Conservation (phyloP, 2,888 invertebrate genomes). For the Ophraella communa region DNA sequence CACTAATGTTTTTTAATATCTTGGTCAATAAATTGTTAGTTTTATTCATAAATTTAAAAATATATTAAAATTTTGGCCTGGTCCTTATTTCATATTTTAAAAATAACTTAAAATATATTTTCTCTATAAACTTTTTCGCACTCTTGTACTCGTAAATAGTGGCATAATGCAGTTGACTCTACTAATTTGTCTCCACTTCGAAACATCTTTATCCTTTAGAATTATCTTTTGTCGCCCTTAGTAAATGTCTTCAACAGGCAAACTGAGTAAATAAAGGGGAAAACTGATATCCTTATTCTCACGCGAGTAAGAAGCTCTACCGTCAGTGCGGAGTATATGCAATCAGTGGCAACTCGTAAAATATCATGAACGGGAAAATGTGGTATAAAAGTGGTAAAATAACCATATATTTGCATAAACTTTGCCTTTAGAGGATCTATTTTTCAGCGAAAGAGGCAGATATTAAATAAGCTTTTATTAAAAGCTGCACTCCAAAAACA, state of each 20-base stretch:
- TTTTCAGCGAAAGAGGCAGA: background rate
- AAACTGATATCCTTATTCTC: slow-evolving; percentile 28
- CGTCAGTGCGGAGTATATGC: slow-evolving; percentile 16
- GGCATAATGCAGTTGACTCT: slow-evolving; percentile 28
- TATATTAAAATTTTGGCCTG: too few relatives aligned
- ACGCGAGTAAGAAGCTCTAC: slow-evolving; percentile 6
- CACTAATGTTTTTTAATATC: too few relatives aligned
- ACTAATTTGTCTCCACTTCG: slow-evolving; percentile 24
- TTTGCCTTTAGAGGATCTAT: background rate
- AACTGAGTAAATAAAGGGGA: slow-evolving; percentile 50
- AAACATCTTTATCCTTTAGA: slow-evolving; percentile 28
- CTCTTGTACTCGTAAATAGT: background rate
- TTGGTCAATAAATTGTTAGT: too few relatives aligned
- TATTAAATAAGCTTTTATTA: background rate
- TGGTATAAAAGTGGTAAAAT: slow-evolving; percentile 16
- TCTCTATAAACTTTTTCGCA: slow-evolving; percentile 5
- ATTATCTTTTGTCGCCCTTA: slow-evolving; percentile 39
- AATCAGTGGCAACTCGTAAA: slow-evolving; percentile 27
- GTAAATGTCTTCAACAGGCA: slow-evolving; percentile 44
- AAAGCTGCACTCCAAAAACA: background rate
- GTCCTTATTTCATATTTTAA: too few relatives aligned
- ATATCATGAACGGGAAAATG: slow-evolving; percentile 16
- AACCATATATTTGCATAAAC: slow-evolving; percentile 1
- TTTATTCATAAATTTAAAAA: too few relatives aligned
- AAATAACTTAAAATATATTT: slow-evolving; percentile 1